A percentile compares a stretch with the other conserved stretches of the same genome.
Evolutionary conservation across 1,140 invertebrate species (phyloP).

Genomic region (Cherax quadricarinatus): DNA sequence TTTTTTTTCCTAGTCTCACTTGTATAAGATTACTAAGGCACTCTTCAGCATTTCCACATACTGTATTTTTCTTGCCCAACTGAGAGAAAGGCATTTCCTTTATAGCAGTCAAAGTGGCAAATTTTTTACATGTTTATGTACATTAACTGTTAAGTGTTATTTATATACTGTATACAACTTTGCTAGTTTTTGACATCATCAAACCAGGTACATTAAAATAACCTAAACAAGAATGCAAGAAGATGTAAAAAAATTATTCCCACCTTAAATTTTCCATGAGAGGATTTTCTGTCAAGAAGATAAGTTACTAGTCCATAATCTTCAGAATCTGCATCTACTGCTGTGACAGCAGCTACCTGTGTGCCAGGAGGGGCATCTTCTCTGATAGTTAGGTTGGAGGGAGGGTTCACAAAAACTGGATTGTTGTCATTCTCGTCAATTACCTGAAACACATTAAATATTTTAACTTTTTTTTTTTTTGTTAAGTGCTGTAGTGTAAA

Average conservation of each 20-base stretch:
- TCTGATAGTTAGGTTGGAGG: constrained; percentile 84
- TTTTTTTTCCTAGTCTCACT: too few species aligned
- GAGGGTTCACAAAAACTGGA: constrained; percentile 87
- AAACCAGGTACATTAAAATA: too few species aligned
- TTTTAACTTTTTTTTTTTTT: not conserved
- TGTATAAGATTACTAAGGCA: too few species aligned
- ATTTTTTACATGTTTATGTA: too few species aligned
- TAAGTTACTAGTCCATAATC: constrained; percentile 95
- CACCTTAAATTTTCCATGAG: constrained; percentile 81
- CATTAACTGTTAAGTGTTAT: too few species aligned
- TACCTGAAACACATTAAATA: constrained; percentile 77
- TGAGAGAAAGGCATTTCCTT: too few species aligned
- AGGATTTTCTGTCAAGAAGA: constrained; percentile 88
- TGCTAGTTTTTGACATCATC: too few species aligned
- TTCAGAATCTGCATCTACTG: constrained; percentile 88
- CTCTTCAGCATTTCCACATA: too few species aligned
- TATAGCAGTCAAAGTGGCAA: too few species aligned
- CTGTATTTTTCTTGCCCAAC: too few species aligned
- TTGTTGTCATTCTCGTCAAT: constrained; percentile 96
- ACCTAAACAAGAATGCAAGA: too few species aligned
- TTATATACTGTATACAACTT: too few species aligned
- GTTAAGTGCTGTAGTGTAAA: not conserved
- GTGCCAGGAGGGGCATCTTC: constrained; percentile 85
- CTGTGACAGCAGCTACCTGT: constrained; percentile 85
- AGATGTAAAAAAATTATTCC: constrained; percentile 5